Base-by-base conservation (phyloP, 2,888 invertebrate genomes). In the Timema podura region DNA sequence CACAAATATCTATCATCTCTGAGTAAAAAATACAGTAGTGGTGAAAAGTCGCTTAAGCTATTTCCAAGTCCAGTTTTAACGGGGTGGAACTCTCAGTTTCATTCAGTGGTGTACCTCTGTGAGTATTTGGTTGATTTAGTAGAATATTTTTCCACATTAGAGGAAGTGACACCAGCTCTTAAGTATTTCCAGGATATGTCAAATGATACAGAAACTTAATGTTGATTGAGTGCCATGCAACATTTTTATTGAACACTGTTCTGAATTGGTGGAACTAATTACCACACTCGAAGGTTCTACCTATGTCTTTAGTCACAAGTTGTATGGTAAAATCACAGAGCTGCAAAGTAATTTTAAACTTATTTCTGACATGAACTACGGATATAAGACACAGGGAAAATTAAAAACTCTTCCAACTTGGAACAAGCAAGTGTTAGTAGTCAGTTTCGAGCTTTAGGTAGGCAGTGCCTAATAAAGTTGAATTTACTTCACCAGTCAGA, bases 261-360 rank as follows among this genome's bases (percentile, higher is more conserved):
- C 9, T 11, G 45, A 61, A 16, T 45, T 45, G 10, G 61, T 16
- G 10, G 61, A 61, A 45, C 9, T 16, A 13, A 11, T 61, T 9
- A 45, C 30, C 9, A 11, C 11, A 45, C 30, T 61, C 10, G 61
- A 61, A 61, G 61, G 16, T 8, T 61, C 61, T 10, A 13, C 61
- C 10, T 61, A 61, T 2, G 11, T 13, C 13, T 57, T 57, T 3
- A 30, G 16, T 1, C 61, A 61, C 5, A 2, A 61, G 45, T 9
- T 61, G 61, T 61, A 13, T 61, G 61, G 10, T 45, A 61, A 61
- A 61, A 11, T 61, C 6, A 45, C 61, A 30, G 44, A 61, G 13
- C 45, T 61, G 8, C 30, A 61, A 45, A 30, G 11, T 11, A 13
- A 13, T 8, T 61, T 61, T 45, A 61, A 61, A 45, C 61, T 61